A percentile compares a stretch with the other conserved stretches of the same genome.
Conservation (phyloP, 2,113 vertebrate species). For the Scatophagus argus region DNA sequence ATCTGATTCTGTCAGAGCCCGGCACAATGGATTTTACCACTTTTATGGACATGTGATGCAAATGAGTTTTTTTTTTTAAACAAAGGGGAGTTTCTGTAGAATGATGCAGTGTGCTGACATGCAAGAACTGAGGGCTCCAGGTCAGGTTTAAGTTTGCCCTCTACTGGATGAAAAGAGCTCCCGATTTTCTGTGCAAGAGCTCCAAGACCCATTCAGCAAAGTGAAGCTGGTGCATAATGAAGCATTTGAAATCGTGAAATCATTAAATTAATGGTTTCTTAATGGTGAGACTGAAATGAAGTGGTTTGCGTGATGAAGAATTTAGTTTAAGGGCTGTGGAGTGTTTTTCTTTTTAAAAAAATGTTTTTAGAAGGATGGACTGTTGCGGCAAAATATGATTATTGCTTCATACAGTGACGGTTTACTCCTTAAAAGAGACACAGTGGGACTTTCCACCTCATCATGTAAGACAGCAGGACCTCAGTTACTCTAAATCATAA, state of each 20-base stretch:
- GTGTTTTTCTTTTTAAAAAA: neutral
- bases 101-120: conserved; percentile 7
- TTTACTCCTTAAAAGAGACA: conserved; percentile 8
- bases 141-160: conserved; percentile 60
- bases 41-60: conserved; percentile 10
- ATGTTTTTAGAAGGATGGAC: neutral
- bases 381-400: neutral
- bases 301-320: conserved; percentile 17
- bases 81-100: neutral
- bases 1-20: conserved; percentile 1
- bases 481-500: conserved; percentile 10
- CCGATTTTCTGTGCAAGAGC: neutral
- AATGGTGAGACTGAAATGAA: conserved; percentile 30
- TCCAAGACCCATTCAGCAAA: conserved; percentile 8
- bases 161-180: conserved; percentile 50
- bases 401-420: neutral
- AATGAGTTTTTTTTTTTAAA: conserved; percentile 16
- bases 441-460: conserved; percentile 14
- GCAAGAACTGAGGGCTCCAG: neutral
- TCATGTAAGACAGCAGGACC: conserved; percentile 21
- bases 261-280: conserved; percentile 37
- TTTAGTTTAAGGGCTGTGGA: neutral
- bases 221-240: conserved; percentile 40
- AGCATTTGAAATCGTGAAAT: conserved; percentile 21
- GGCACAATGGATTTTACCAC: neutral